Evolutionary conservation across 2,888 invertebrate species (phyloP).

Genomic region (Aleiodes leptofemur): DNA sequence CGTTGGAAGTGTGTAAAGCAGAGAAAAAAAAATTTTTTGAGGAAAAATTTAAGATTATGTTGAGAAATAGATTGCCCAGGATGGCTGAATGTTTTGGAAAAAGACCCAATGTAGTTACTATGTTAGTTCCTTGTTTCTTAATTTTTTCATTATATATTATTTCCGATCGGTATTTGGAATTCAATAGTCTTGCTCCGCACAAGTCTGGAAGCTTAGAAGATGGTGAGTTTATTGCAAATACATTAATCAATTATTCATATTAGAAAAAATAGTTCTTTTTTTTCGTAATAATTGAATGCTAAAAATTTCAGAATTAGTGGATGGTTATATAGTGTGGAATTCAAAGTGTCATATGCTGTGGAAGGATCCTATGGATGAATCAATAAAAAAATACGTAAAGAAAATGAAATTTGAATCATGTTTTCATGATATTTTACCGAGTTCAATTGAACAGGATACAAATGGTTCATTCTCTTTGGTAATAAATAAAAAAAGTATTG

Average conservation of each 20-base stretch:
- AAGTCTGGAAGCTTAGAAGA: constrained; percentile 46
- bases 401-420: constrained; percentile 78
- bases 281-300: neutral
- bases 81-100: constrained; percentile 63
- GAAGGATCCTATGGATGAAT: constrained; percentile 77
- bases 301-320: constrained; percentile 59
- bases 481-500: constrained; percentile 64
- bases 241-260: constrained; percentile 1
- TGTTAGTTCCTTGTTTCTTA: constrained; percentile 64
- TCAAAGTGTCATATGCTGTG: constrained; percentile 80
- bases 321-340: constrained; percentile 78
- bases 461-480: constrained; percentile 63
- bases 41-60: constrained; percentile 50
- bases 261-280: neutral
- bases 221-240: constrained; percentile 49
- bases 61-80: constrained; percentile 54
- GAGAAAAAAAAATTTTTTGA: neutral
- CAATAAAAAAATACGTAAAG: constrained; percentile 78
- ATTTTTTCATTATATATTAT: constrained; percentile 65
- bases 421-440: constrained; percentile 67
- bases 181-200: constrained; percentile 59
- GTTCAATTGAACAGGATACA: constrained; percentile 58
- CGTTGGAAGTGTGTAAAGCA: neutral
- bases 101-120: constrained; percentile 62
- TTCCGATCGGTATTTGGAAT: constrained; percentile 58